phyloP scores from a whole-genome alignment of 2,888 invertebrate species.

The Glaucopsyche alexis region DNA sequence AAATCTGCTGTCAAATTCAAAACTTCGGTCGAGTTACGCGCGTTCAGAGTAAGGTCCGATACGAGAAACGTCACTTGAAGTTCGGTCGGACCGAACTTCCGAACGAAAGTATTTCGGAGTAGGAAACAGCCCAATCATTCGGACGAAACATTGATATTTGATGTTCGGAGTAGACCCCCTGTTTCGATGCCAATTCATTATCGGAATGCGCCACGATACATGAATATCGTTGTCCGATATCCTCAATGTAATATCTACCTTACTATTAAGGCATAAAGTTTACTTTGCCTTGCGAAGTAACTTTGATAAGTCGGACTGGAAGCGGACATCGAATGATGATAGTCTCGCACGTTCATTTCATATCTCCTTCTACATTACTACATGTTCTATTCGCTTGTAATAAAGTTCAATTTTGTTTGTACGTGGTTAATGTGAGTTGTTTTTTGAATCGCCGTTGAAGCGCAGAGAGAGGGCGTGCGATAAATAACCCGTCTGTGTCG shows the following conservation, averaged over 20 bases:
- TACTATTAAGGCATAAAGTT: slow-evolving; percentile 42
- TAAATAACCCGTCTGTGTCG: slow-evolving; percentile 79
- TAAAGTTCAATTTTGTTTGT: slow-evolving; percentile 56
- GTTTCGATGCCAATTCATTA: slow-evolving; percentile 73
- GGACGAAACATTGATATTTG: too few species aligned
- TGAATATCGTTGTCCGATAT: slow-evolving; percentile 54
- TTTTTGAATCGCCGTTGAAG: slow-evolving; percentile 63
- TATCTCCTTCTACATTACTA: slow-evolving; percentile 59
- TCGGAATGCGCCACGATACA: slow-evolving; percentile 66
- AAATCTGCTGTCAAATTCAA: too few species aligned
- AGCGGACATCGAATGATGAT: slow-evolving; percentile 75
- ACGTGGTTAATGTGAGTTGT: slow-evolving; percentile 56
- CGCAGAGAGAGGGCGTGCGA: slow-evolving; percentile 80
- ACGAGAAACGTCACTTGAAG: too few species aligned
- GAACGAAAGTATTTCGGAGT: too few species aligned
- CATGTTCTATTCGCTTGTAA: slow-evolving; percentile 48
- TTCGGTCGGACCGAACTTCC: too few species aligned
- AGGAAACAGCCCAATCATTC: too few species aligned
- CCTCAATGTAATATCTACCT: slow-evolving; percentile 40
- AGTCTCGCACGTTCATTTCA: slow-evolving; percentile 61
- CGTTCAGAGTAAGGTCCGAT: too few species aligned
- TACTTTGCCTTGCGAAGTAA: slow-evolving; percentile 42
- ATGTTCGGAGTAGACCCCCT: too few species aligned
- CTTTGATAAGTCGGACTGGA: slow-evolving; percentile 67
- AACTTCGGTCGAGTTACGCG: too few species aligned